Evolutionary conservation across 2,888 invertebrate genomes (phyloP), one percentile per base, ranked within the genome.

Genomic region (Sceliomorpha sp.): DNA sequence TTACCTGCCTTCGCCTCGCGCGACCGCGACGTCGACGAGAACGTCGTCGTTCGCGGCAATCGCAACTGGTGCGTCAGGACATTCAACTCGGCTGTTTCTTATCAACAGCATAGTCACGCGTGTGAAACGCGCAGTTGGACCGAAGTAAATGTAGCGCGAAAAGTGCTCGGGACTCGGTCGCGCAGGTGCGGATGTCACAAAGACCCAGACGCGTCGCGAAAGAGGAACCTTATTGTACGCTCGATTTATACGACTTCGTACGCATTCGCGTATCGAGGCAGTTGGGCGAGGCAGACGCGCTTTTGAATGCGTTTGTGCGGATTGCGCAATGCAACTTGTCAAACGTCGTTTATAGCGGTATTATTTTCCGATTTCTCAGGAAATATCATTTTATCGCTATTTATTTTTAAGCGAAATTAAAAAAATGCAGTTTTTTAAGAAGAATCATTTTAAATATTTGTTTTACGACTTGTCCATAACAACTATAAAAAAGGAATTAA

Each of bases 41-140:
- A 27, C 27, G 44, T 55, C 45, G n/a, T n/a, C n/a, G n/a, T n/a
- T n/a, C n/a, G 45, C 58, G 4, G 37, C 45, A 56, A 58, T 58
- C 40, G 44, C 56, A 56, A 39, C 55, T 55, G 58, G 47, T 26
- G 34, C 59, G 59, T 44, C 60, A 37, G 60, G 50, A 13, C 60
- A 13, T 60, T 60, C 51, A 60, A 60, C 60, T 60, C 51, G 29
- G 15, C 27, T 9, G 40, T 48, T 42, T 42, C 59, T 59, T 59
- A 59, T 59, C 59, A 42, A 47, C 36, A 9, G 36, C 42, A 42
- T 31, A 40, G 50, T 50, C 59, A 50, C 58, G 40, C 36, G 59
- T 50, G 50, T 50, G 58, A 48, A 58, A 48, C 34, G 32, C 42
- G 26, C 50, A n/a, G 34, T 42, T 13, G 34, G 34, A 34, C 42